Percentiles rank a stretch among this genome's conserved stretches.
phyloP scores from a whole-genome alignment of 1,140 invertebrate species.

The Semibalanus balanoides region DNA sequence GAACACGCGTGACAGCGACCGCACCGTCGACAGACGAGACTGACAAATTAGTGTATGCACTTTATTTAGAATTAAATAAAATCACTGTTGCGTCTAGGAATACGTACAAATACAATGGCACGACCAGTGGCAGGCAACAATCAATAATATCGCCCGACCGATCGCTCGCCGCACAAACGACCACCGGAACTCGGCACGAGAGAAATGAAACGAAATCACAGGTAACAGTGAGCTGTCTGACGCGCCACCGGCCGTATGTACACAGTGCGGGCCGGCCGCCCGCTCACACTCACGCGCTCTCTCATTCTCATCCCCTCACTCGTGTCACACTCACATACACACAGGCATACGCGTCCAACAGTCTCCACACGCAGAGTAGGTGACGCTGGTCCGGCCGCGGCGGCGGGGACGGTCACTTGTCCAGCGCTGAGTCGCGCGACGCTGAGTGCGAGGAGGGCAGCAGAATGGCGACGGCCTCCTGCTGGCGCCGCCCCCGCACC shows the following conservation, averaged over 20 bases:
- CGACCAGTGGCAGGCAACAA: background rate
- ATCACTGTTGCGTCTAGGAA: background rate
- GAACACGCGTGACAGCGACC: background rate
- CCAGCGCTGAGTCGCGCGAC: slow-evolving; percentile 40
- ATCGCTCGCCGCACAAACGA: background rate
- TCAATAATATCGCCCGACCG: background rate
- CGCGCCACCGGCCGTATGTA: background rate
- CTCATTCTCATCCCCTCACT: no score
- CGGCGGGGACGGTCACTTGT: background rate
- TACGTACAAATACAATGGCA: background rate
- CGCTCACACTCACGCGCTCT: no score
- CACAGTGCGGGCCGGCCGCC: background rate
- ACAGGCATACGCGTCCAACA: no score
- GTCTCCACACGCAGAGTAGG: no score
- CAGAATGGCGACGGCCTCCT: slow-evolving; percentile 47
- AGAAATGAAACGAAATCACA: slow-evolving; percentile 2
- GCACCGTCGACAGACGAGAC: background rate
- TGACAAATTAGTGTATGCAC: background rate
- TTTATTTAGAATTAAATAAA: background rate
- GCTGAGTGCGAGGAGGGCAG: slow-evolving; percentile 49
- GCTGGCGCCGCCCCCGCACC: slow-evolving; percentile 33
- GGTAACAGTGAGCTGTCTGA: background rate
- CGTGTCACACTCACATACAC: no score
- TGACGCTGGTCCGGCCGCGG: no score
- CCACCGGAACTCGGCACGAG: background rate